phyloP scores from a whole-genome alignment of 2,797 vertebrate species.

The Pipistrellus nathusii region DNA sequence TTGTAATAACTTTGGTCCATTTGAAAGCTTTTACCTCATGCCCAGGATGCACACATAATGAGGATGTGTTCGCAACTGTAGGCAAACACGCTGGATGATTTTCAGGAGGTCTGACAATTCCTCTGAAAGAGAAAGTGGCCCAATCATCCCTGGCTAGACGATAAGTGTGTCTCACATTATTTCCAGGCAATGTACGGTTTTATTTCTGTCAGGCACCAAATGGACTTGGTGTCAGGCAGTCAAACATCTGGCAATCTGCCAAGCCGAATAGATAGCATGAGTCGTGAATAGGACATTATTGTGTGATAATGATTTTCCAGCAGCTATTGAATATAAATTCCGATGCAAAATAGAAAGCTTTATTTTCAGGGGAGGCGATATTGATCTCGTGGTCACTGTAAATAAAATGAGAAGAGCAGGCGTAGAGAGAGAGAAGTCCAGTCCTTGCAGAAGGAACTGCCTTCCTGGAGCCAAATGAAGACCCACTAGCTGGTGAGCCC shows the following conservation, averaged over 20 bases:
- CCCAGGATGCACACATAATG: neutral
- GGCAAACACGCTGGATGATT: slow-evolving; percentile 53
- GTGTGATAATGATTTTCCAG: slow-evolving; percentile 76
- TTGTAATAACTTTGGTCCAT: slow-evolving; percentile 10
- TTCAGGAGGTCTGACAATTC: slow-evolving; percentile 69
- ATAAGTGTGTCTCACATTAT: slow-evolving; percentile 70
- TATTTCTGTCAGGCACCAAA: slow-evolving; percentile 78
- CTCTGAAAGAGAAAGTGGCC: slow-evolving; percentile 67
- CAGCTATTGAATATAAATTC: slow-evolving; percentile 78
- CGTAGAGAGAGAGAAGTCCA: slow-evolving; percentile 5
- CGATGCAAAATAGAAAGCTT: slow-evolving; percentile 69
- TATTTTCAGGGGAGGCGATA: slow-evolving; percentile 67
- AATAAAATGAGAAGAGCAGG: slow-evolving; percentile 58
- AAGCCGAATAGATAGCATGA: slow-evolving; percentile 65
- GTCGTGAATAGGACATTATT: slow-evolving; percentile 72
- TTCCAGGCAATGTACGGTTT: slow-evolving; percentile 69
- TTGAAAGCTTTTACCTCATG: slow-evolving; percentile 1
- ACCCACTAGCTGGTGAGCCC: neutral
- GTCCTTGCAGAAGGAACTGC: neutral
- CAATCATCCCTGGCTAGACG: slow-evolving; percentile 55
- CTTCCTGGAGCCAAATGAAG: neutral
- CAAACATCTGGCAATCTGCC: slow-evolving; percentile 80
- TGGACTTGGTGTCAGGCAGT: slow-evolving; percentile 64
- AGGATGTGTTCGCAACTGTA: neutral
- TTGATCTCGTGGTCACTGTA: slow-evolving; percentile 68